Conservation (phyloP, 2,797 vertebrate genomes). For the Calcarius lapponicus region DNA sequence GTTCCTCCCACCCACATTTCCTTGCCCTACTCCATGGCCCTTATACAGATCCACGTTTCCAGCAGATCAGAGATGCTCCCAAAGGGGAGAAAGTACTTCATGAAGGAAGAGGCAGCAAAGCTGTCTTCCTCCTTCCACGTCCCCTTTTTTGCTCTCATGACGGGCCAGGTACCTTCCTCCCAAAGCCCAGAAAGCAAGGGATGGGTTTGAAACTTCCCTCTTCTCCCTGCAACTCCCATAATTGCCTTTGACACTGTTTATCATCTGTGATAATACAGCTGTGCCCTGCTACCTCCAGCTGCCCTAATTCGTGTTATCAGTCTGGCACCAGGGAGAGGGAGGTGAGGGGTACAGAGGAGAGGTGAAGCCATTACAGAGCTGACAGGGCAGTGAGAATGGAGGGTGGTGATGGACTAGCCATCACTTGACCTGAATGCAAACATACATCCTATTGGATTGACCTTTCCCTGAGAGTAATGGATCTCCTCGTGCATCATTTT, state of each 20-base stretch:
- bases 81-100: not conserved
- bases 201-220: not conserved
- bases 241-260: constrained; percentile 66
- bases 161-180: not conserved
- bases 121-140: not conserved
- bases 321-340: not conserved
- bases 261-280: constrained; percentile 58
- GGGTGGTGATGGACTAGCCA: constrained; percentile 62
- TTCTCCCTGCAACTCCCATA: not conserved
- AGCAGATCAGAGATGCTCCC: not conserved
- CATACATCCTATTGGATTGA: constrained; percentile 73
- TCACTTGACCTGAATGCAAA: constrained; percentile 63
- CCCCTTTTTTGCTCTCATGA: not conserved
- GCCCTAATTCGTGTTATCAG: constrained; percentile 39
- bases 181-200: not conserved
- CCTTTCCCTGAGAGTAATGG: constrained; percentile 75
- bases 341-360: constrained; percentile 22
- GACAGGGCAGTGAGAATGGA: constrained; percentile 43
- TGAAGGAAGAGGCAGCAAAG: not conserved
- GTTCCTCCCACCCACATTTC: not conserved
- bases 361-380: constrained; percentile 67
- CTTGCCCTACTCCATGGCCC: not conserved
- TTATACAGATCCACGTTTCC: not conserved
- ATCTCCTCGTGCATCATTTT: constrained; percentile 44
- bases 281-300: constrained; percentile 31